Evolutionary conservation across 2,797 vertebrate species (phyloP), one percentile per base, ranked within the genome.

Genomic region (Halcyon smyrnensis): DNA sequence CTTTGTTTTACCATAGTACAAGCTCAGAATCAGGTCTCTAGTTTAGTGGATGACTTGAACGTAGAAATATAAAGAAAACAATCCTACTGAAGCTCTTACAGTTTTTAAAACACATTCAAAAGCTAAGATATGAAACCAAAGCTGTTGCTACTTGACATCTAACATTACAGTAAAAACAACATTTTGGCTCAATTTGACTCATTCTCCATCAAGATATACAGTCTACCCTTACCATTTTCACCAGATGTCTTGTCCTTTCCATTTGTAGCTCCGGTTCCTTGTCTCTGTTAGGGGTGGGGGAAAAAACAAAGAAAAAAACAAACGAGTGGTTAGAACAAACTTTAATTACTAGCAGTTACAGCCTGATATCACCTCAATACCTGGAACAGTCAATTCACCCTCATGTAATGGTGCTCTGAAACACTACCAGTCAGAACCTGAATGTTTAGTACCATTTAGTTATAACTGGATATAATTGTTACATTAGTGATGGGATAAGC

Each of bases 201-300:
- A 36, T 14, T 50, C 12, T 64, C 21, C 69, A 70, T 5, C 24
- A 56, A 89, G 41, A 79, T 91, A 89, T 54, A 53, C 12, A 68
- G 2, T 5, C 30, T n/a, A n/a, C 5, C 54, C 98, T 98, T 98
- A 99, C 99, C 99, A 95, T 99, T 99, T 95, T 97, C 99, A 84
- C 98, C 99, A 95, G 99, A 96, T 32, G 98, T 98, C 98, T 99
- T 99, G 97, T 98, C 99, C 98, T 99, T 99, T 81, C 98, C 99
- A 80, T 98, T 98, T 96, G 98, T 97, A 96, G 99, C 98, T 95
- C 98, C 99, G 28, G 99, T 97, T 97, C 98, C 98, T 99, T 99
- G 99, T 98, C 99, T 99, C 99, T 99, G 97, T 88, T 62, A 3
- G 6, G 3, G 4, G 2, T 16, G 28, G n/a, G 5, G 3, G 32